These are phyloP conservation scores for Xestobium rufovillosum DNA, from an alignment of 2,888 invertebrate species.

Conservation along the genomic window DNA sequence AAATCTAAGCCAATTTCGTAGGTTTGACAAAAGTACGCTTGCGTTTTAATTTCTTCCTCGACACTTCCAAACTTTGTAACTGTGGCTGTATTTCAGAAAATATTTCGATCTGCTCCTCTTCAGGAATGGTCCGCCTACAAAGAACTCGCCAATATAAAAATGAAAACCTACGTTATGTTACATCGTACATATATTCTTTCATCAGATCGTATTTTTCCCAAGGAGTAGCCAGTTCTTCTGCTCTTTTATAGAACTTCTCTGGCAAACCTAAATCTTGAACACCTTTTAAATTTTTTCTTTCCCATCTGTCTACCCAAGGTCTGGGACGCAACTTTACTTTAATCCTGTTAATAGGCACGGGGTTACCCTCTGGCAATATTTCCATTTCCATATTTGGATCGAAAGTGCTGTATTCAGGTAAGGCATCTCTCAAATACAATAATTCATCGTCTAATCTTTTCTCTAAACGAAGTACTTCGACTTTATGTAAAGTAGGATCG, in stretches of 20 bases:
- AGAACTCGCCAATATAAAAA: slow-evolving; percentile 9
- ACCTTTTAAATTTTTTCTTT: slow-evolving; percentile 68
- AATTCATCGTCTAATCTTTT: slow-evolving; percentile 87
- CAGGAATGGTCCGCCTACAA: slow-evolving; percentile 69
- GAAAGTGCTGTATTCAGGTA: slow-evolving; percentile 87
- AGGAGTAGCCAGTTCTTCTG: slow-evolving; percentile 56
- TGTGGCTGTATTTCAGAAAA: slow-evolving; percentile 76
- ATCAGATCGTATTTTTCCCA: slow-evolving; percentile 91
- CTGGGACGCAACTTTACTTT: slow-evolving; percentile 66
- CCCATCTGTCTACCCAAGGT: slow-evolving; percentile 93
- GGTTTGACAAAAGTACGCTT: slow-evolving; percentile 55
- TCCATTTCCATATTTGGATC: slow-evolving; percentile 87
- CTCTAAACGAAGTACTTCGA: slow-evolving; percentile 87
- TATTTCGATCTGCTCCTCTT: slow-evolving; percentile 80
- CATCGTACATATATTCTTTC: slow-evolving; percentile 75
- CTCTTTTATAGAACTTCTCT: slow-evolving; percentile 41
- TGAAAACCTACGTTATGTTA: background rate
- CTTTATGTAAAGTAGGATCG: slow-evolving; percentile 82
- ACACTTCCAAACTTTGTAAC: slow-evolving; percentile 61
- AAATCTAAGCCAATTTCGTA: slow-evolving; percentile 45
- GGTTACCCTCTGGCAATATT: slow-evolving; percentile 61
- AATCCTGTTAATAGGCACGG: slow-evolving; percentile 38
- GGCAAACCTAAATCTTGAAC: slow-evolving; percentile 43
- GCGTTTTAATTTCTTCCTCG: slow-evolving; percentile 55
- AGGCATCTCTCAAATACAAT: slow-evolving; percentile 81